A percentile compares a stretch with the other conserved stretches of the same genome.
These are phyloP conservation scores for Strigops habroptila DNA, from an alignment of 2,113 vertebrate species.

Conservation along the genomic window DNA sequence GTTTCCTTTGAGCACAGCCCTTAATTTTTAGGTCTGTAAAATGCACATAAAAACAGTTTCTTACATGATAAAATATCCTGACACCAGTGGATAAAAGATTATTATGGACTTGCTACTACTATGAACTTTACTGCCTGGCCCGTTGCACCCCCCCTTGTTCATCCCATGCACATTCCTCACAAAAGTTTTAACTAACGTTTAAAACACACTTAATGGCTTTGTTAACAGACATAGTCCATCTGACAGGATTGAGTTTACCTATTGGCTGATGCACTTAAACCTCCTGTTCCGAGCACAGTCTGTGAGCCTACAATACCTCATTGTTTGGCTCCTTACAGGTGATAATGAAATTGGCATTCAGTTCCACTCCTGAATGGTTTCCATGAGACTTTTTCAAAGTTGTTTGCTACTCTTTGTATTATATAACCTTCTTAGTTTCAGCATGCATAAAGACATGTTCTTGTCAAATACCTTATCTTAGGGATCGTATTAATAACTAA, in stretches of 20 bases:
- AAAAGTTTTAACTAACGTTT: not conserved
- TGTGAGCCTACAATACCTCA: slow-evolving; percentile 39
- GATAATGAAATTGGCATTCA: slow-evolving; percentile 41
- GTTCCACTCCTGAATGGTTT: slow-evolving; percentile 38
- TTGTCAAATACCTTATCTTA: slow-evolving; percentile 66
- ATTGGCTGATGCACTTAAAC: not conserved
- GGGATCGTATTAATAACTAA: slow-evolving; percentile 44
- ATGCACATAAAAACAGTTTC: not conserved
- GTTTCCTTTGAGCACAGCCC: not conserved
- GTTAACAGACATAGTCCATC: not conserved
- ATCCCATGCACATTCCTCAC: not conserved
- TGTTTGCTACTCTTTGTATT: slow-evolving; percentile 49
- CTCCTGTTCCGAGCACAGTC: not conserved
- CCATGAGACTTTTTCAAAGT: slow-evolving; percentile 5
- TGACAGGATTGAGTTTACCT: not conserved
- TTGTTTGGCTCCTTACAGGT: slow-evolving; percentile 50
- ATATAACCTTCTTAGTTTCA: slow-evolving; percentile 46
- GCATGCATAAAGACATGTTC: slow-evolving; percentile 37
- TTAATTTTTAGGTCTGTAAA: not conserved
- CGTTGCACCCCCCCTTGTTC: not conserved
- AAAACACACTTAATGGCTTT: not conserved
- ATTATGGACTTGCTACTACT: not conserved
- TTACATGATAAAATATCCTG: not conserved
- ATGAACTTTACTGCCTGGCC: not conserved
- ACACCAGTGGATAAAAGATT: not conserved